phyloP scores from a whole-genome alignment of 2,113 vertebrate species.

The Larimichthys crocea region DNA sequence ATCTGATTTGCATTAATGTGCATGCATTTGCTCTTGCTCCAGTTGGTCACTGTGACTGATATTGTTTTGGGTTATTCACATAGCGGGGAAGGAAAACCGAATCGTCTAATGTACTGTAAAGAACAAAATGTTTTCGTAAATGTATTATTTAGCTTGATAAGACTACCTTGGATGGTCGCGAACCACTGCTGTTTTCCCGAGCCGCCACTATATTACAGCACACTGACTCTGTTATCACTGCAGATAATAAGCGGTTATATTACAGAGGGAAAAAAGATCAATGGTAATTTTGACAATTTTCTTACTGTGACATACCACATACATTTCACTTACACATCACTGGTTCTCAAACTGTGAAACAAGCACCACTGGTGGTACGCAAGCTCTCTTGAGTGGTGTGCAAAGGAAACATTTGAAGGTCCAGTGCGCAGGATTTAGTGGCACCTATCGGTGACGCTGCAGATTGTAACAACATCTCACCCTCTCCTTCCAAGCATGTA shows the following conservation, averaged over 20 bases:
- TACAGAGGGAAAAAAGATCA: slow-evolving; percentile 12
- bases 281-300: slow-evolving; percentile 36
- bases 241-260: slow-evolving; percentile 49
- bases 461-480: too few species aligned
- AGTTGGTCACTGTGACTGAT: slow-evolving; percentile 69
- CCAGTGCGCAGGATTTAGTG: too few species aligned
- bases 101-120: slow-evolving; percentile 78
- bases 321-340: slow-evolving; percentile 14
- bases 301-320: slow-evolving; percentile 11
- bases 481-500: too few species aligned
- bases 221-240: slow-evolving; percentile 57
- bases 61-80: slow-evolving; percentile 62
- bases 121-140: slow-evolving; percentile 73
- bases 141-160: slow-evolving; percentile 76
- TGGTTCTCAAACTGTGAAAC: too few species aligned
- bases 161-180: slow-evolving; percentile 52
- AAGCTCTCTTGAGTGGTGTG: too few species aligned
- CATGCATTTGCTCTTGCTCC: slow-evolving; percentile 52
- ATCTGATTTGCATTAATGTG: slow-evolving; percentile 73
- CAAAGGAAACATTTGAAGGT: too few species aligned
- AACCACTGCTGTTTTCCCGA: slow-evolving; percentile 47
- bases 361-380: too few species aligned
- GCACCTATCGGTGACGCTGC: too few species aligned
- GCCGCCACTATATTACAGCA: slow-evolving; percentile 48
- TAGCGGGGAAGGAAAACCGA: slow-evolving; percentile 59